These are phyloP conservation scores for Clupea harengus DNA, from an alignment of 2,113 vertebrate species.

Conservation along the genomic window DNA sequence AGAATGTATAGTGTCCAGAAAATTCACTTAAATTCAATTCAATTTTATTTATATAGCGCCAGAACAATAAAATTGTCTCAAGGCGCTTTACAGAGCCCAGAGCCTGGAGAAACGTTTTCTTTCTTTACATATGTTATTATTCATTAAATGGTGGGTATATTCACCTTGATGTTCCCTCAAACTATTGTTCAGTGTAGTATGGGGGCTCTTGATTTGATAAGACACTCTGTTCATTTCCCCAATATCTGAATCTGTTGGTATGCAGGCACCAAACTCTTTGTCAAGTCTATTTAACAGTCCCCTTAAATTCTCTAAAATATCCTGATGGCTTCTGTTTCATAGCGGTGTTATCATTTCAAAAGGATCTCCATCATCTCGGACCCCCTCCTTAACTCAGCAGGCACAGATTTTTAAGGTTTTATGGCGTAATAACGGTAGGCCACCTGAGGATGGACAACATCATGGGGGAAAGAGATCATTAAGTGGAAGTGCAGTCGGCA, in stretches of 20 bases:
- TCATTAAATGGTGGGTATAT: neutral
- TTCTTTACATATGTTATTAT: neutral
- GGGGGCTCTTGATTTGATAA: neutral
- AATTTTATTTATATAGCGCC: no score
- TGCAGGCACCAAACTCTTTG: no score
- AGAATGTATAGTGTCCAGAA: no score
- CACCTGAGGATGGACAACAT: neutral
- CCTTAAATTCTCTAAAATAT: neutral
- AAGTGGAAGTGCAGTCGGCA: neutral
- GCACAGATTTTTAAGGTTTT: neutral
- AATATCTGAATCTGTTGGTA: no score
- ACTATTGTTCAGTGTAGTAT: neutral
- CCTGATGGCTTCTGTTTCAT: neutral
- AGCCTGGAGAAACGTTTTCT: no score
- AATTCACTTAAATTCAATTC: no score
- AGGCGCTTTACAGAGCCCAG: no score
- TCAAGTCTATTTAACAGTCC: neutral
- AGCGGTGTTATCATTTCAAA: neutral
- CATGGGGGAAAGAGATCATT: neutral
- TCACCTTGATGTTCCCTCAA: neutral
- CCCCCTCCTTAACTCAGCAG: neutral
- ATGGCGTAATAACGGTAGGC: neutral
- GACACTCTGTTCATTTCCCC: neutral
- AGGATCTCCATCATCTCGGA: neutral
- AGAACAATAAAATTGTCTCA: no score